These are phyloP conservation scores for Addax nasomaculatus DNA, from an alignment of 2,113 vertebrate species.

Conservation along the genomic window DNA sequence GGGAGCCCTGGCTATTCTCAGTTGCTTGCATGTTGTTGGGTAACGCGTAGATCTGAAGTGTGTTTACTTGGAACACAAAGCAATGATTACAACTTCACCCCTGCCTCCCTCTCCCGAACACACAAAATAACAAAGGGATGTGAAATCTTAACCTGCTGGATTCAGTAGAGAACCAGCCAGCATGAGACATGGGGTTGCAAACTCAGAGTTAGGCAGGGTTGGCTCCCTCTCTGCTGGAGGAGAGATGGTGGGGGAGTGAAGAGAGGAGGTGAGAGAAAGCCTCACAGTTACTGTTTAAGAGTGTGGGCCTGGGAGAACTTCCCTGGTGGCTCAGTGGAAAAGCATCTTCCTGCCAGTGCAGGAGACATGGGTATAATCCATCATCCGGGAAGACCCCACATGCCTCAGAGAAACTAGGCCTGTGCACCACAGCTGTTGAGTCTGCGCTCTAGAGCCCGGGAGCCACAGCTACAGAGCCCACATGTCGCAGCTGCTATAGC, in stretches of 20 bases:
- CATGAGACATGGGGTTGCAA: not conserved
- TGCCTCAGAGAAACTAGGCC: not conserved
- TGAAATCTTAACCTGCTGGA: not conserved
- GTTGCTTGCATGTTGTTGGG: not conserved
- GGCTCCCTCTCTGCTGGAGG: not conserved
- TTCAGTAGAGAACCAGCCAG: not conserved
- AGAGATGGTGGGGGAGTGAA: not conserved
- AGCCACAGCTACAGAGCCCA: not conserved
- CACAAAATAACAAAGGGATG: not conserved
- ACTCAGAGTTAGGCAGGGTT: not conserved
- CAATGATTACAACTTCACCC: not conserved
- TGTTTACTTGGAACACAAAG: not conserved
- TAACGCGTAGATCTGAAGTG: not conserved
- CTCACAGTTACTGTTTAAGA: not conserved
- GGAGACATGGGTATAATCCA: not conserved
- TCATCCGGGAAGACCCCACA: not conserved
- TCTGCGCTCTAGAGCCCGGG: not conserved
- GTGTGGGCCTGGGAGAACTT: not conserved
- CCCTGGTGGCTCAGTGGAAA: not conserved
- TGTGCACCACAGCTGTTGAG: not conserved
- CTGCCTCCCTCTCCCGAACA: not conserved
- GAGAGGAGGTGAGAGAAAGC: not conserved
- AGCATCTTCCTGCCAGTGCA: not conserved
- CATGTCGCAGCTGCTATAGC: accelerated
- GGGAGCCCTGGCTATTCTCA: not conserved